Conservation (phyloP, 2,797 vertebrate genomes). For the Tokudaia muenninki region DNA sequence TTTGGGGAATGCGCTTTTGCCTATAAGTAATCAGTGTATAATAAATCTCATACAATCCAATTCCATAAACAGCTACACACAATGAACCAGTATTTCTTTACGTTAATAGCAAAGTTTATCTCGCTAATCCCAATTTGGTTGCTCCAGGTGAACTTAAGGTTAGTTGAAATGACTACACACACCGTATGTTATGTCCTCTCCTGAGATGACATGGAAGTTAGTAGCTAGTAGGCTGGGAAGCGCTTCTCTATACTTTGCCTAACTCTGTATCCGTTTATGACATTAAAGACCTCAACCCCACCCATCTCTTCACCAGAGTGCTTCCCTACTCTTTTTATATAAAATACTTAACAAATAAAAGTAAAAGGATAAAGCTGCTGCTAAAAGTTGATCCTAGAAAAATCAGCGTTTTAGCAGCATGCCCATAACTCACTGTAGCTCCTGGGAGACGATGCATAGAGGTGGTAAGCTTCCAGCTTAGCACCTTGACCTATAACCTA, state of each 20-base stretch:
- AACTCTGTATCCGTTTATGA: neutral
- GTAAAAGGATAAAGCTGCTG: neutral
- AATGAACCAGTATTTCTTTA: conserved; percentile 47
- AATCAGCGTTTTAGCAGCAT: neutral
- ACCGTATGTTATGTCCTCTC: neutral
- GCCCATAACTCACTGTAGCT: neutral
- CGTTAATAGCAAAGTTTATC: neutral
- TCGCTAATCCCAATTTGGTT: conserved; percentile 3
- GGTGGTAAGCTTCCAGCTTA: neutral
- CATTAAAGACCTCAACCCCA: neutral
- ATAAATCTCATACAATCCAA: conserved; percentile 33
- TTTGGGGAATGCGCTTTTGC: conserved; percentile 1
- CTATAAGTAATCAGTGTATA: neutral
- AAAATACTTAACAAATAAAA: neutral
- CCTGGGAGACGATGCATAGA: neutral
- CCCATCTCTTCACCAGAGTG: neutral
- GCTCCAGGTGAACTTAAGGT: conserved; percentile 29
- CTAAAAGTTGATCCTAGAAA: neutral
- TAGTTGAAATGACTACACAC: conserved; percentile 26
- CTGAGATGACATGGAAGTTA: conserved; percentile 44
- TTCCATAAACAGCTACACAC: neutral
- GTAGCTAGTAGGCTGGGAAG: conserved; percentile 1
- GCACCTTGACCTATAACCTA: conserved; percentile 10
- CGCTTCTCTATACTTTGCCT: neutral
- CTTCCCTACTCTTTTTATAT: conserved; percentile 16